phyloP scores from a whole-genome alignment of 2,797 vertebrate species.

The Phrynocephalus vlangalii region DNA sequence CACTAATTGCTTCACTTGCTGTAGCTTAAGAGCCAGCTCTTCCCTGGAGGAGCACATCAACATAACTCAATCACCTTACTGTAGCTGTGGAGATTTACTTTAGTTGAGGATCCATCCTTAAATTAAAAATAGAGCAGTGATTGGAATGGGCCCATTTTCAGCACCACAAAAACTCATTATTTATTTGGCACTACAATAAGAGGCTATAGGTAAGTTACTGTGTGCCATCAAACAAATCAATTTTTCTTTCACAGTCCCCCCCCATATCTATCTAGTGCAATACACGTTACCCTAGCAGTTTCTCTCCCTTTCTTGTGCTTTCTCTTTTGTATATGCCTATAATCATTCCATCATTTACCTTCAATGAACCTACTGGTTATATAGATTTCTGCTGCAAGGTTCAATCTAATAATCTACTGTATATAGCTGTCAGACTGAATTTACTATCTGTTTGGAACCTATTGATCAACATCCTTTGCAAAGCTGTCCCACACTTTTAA shows the following conservation, averaged over 20 bases:
- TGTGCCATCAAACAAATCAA: slow-evolving; percentile 53
- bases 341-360: slow-evolving; percentile 62
- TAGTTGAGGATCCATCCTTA: slow-evolving; percentile 39
- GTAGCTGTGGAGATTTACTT: slow-evolving; percentile 40
- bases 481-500: slow-evolving; percentile 56
- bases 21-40: slow-evolving; percentile 43
- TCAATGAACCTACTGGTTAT: slow-evolving; percentile 59
- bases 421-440: slow-evolving; percentile 56
- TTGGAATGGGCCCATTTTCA: slow-evolving; percentile 6
- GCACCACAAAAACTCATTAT: slow-evolving; percentile 53
- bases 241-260: slow-evolving; percentile 45
- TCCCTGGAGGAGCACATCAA: slow-evolving; percentile 45
- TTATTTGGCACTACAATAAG: slow-evolving; percentile 59
- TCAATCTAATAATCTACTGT: slow-evolving; percentile 58
- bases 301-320: background rate
- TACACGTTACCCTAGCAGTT: slow-evolving; percentile 37
- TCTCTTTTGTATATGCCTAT: slow-evolving; percentile 29
- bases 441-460: slow-evolving; percentile 70
- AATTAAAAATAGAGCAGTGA: slow-evolving; percentile 46
- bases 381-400: slow-evolving; percentile 69
- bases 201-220: slow-evolving; percentile 52
- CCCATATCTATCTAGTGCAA: slow-evolving; percentile 50
- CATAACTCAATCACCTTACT: slow-evolving; percentile 47
- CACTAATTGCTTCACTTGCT: background rate
- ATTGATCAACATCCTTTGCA: slow-evolving; percentile 61